These are phyloP conservation scores for Sminthurinus aureus DNA, from an alignment of 2,888 invertebrate genomes.

Conservation along the genomic window DNA sequence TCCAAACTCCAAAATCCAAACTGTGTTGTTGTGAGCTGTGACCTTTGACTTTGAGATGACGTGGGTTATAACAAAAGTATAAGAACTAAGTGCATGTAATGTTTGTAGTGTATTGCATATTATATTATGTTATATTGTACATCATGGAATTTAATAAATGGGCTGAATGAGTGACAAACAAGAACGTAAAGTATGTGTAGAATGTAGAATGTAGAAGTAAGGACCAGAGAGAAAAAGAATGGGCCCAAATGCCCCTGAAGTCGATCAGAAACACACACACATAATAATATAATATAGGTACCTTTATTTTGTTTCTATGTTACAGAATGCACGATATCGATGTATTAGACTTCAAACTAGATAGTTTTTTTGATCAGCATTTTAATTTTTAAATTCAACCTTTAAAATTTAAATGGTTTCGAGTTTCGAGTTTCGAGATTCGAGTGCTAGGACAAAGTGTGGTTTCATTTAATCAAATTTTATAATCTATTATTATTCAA, in stretches of 20 bases:
- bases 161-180: not conserved
- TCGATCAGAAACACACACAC: not conserved
- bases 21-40: not conserved
- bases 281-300: too few species aligned
- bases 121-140: not conserved
- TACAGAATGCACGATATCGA: too few species aligned
- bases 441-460: not conserved
- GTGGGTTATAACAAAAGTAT: not conserved
- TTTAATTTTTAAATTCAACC: slow-evolving; percentile 18
- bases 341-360: too few species aligned
- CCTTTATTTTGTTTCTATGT: too few species aligned
- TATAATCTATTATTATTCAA: not conserved
- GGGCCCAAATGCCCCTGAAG: not conserved
- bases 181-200: not conserved
- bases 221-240: not conserved
- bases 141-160: not conserved
- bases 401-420: slow-evolving; percentile 9
- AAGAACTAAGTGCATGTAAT: not conserved
- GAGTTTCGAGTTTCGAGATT: too few species aligned
- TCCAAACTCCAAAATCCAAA: not conserved
- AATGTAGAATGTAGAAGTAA: too few species aligned
- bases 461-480: not conserved
- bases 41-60: not conserved
- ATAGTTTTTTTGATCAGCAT: slow-evolving; percentile 1
- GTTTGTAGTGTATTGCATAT: not conserved